Percentiles rank a stretch among this genome's conserved stretches.
phyloP scores from a whole-genome alignment of 1,140 invertebrate genomes.

The Sesamia nonagrioides region DNA sequence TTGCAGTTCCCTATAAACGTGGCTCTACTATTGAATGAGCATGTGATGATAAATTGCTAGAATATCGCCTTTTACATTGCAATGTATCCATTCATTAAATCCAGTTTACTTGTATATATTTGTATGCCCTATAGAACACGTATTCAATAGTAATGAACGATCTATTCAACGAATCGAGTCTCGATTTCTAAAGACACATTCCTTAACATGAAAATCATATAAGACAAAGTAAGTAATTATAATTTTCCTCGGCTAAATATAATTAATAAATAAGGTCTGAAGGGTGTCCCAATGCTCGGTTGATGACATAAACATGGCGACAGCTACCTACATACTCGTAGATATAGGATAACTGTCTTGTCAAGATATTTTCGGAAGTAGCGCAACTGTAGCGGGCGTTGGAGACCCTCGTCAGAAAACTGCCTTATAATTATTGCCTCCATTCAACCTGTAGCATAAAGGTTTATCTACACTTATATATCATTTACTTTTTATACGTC shows the following conservation, averaged over 20 bases:
- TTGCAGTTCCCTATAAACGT: not conserved
- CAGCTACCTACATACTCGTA: not conserved
- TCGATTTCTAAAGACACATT: not conserved
- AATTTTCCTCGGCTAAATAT: not conserved
- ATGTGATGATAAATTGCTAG: not conserved
- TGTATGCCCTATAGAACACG: not conserved
- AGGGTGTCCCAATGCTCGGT: slow-evolving; percentile 4
- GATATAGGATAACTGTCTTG: slow-evolving; percentile 39
- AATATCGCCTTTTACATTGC: not conserved
- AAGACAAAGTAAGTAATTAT: not conserved
- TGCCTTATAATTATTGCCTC: slow-evolving; percentile 58
- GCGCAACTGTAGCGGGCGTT: slow-evolving; percentile 54
- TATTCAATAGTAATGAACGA: not conserved
- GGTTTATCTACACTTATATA: not conserved
- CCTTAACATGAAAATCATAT: not conserved
- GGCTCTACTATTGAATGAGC: not conserved
- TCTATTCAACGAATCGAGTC: not conserved
- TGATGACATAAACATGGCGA: slow-evolving; percentile 13
- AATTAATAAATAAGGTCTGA: not conserved
- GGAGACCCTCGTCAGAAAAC: slow-evolving; percentile 63
- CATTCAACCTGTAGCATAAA: not conserved
- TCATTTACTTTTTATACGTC: slow-evolving; percentile 10
- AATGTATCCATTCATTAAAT: not conserved
- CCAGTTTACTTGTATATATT: not conserved
- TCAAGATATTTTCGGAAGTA: slow-evolving; percentile 52